Evolutionary conservation across 2,113 vertebrate genomes (phyloP).

Genomic region (Oenanthe melanoleuca): DNA sequence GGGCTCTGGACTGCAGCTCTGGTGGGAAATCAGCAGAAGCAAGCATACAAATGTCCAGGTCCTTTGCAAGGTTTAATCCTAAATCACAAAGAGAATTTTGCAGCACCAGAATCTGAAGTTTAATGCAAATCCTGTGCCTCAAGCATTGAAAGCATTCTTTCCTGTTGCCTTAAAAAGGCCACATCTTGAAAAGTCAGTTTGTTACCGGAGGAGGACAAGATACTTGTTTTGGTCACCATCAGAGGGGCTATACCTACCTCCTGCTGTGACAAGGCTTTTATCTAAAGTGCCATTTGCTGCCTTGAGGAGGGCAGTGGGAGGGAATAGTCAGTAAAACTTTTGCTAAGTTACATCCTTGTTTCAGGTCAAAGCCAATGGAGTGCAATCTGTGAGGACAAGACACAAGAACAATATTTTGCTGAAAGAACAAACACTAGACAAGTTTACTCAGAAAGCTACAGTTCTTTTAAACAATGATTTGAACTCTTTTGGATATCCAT

Average conservation of each 20-base stretch:
- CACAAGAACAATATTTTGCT: background rate
- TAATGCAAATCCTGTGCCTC: background rate
- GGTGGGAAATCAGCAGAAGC: background rate
- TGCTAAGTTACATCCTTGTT: background rate
- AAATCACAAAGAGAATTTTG: background rate
- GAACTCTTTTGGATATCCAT: background rate
- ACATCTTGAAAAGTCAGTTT: background rate
- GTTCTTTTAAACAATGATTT: background rate
- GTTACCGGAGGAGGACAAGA: background rate
- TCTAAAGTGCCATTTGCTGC: background rate
- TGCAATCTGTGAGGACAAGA: background rate
- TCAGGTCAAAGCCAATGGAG: background rate
- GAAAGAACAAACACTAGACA: background rate
- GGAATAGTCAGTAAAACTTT: background rate
- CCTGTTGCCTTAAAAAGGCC: background rate
- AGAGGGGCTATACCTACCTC: background rate
- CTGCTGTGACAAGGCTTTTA: background rate
- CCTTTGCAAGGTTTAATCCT: background rate
- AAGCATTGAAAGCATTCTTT: background rate
- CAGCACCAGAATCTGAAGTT: background rate
- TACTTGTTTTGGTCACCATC: background rate
- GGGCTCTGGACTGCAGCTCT: background rate
- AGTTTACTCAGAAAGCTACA: background rate
- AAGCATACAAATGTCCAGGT: fast-evolving
- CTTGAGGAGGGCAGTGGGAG: background rate